phyloP scores from a whole-genome alignment of 2,888 invertebrate species.

The Caenorhabditis sp. region DNA sequence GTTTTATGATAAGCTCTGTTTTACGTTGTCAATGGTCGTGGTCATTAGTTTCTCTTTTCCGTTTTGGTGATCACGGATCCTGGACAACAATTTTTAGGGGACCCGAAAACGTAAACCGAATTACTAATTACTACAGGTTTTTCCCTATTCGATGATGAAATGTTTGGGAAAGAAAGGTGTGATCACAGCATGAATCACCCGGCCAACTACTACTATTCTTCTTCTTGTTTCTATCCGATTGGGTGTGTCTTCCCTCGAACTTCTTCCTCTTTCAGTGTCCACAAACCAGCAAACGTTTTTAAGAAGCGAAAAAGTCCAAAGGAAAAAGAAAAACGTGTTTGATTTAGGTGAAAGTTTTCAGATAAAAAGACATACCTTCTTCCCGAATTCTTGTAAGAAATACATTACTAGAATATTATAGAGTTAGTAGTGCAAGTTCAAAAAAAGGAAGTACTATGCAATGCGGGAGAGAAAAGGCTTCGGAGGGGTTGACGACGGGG shows the following conservation, averaged over 20 bases:
- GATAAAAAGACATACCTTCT: slow-evolving; percentile 27
- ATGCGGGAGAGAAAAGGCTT: slow-evolving; percentile 14
- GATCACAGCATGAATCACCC: slow-evolving; percentile 49
- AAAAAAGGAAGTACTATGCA: slow-evolving; percentile 16
- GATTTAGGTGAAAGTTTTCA: no score
- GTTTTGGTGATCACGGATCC: not conserved
- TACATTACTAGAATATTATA: not conserved
- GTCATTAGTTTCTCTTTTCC: no score
- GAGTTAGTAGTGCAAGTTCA: not conserved
- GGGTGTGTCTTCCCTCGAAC: slow-evolving; percentile 39
- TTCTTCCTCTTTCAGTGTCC: not conserved
- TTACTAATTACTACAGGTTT: slow-evolving; percentile 50
- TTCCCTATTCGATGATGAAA: slow-evolving; percentile 18
- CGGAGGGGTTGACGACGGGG: not conserved
- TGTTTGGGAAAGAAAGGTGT: slow-evolving; percentile 43
- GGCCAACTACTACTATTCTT: slow-evolving; percentile 22
- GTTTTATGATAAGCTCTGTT: not conserved
- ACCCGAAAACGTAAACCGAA: slow-evolving; percentile 16
- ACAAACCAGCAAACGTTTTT: not conserved
- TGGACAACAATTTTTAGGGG: no score
- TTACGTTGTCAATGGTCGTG: no score
- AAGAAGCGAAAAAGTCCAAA: not conserved
- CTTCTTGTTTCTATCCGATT: slow-evolving; percentile 28
- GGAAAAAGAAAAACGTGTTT: not conserved
- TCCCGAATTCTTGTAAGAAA: not conserved